These are phyloP conservation scores for Trematocara nigrifrons DNA, from an alignment of 2,113 vertebrate genomes.

Conservation along the genomic window DNA sequence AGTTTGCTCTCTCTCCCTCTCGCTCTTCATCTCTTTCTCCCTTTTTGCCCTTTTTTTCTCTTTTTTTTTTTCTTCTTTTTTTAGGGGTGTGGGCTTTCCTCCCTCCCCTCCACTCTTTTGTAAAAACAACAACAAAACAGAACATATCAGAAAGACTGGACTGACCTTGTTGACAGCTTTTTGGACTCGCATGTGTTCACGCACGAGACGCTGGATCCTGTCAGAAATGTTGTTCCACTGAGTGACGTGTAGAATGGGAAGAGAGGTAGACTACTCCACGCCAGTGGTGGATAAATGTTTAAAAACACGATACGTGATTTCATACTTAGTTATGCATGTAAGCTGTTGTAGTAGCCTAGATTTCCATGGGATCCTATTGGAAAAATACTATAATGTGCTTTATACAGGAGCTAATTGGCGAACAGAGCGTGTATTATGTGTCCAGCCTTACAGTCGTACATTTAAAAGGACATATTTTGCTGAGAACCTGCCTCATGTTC, in stretches of 20 bases:
- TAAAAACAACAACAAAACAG: slow-evolving; percentile 60
- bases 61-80: neutral
- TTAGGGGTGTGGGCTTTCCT: neutral
- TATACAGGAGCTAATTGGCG: slow-evolving; percentile 24
- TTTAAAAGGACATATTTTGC: slow-evolving; percentile 16
- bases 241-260: slow-evolving; percentile 9
- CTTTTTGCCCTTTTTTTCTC: neutral
- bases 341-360: slow-evolving; percentile 39
- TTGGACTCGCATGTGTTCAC: slow-evolving; percentile 18
- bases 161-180: slow-evolving; percentile 33
- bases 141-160: slow-evolving; percentile 87
- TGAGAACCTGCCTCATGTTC: slow-evolving; percentile 19
- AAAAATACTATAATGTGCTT: slow-evolving; percentile 34
- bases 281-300: slow-evolving; percentile 10
- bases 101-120: slow-evolving; percentile 2
- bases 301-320: slow-evolving; percentile 18
- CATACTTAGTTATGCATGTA: slow-evolving; percentile 42
- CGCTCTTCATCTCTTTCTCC: slow-evolving; percentile 15
- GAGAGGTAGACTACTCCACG: slow-evolving; percentile 14
- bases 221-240: slow-evolving; percentile 31
- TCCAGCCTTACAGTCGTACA: slow-evolving; percentile 21
- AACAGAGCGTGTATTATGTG: slow-evolving; percentile 19
- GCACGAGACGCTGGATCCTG: slow-evolving; percentile 30
- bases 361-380: slow-evolving; percentile 13
- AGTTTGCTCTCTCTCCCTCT: slow-evolving; percentile 79